Evolutionary conservation across 1,140 invertebrate species (phyloP).

Genomic region (Pararge aegeria): DNA sequence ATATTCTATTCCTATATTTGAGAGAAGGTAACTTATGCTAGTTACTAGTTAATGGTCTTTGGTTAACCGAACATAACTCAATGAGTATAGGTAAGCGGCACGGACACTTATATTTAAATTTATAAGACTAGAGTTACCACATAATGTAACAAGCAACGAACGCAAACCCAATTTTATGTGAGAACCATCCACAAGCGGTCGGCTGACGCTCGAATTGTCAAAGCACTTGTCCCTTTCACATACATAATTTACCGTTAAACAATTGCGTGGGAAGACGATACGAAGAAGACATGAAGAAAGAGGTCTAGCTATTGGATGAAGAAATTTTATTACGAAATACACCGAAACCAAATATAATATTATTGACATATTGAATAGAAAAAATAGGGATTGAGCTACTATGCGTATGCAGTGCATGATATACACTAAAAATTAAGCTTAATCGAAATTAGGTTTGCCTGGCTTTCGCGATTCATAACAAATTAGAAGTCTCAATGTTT

Average conservation of each 20-base stretch:
- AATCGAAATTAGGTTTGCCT: too few species aligned
- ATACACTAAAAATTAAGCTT: too few species aligned
- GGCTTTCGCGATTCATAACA: too few species aligned
- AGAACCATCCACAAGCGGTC: constrained; percentile 25
- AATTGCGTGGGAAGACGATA: constrained; percentile 57
- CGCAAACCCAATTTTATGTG: constrained; percentile 5
- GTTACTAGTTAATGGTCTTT: too few species aligned
- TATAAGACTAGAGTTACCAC: neutral
- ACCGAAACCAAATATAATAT: constrained; percentile 20
- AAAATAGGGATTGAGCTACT: too few species aligned
- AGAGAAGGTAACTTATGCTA: too few species aligned
- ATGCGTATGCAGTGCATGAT: too few species aligned
- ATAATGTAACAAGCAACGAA: constrained; percentile 8
- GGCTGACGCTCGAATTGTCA: constrained; percentile 13
- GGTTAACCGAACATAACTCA: too few species aligned
- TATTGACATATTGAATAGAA: neutral
- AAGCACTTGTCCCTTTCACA: constrained; percentile 42
- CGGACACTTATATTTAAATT: neutral
- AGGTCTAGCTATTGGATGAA: constrained; percentile 35
- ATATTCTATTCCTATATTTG: too few species aligned
- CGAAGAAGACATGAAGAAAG: constrained; percentile 55
- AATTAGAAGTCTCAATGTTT: too few species aligned
- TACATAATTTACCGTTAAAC: constrained; percentile 41
- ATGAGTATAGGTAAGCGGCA: neutral
- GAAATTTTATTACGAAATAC: constrained; percentile 24